phyloP scores from a whole-genome alignment of 2,797 vertebrate species.

The Lutjanus campechanus region DNA sequence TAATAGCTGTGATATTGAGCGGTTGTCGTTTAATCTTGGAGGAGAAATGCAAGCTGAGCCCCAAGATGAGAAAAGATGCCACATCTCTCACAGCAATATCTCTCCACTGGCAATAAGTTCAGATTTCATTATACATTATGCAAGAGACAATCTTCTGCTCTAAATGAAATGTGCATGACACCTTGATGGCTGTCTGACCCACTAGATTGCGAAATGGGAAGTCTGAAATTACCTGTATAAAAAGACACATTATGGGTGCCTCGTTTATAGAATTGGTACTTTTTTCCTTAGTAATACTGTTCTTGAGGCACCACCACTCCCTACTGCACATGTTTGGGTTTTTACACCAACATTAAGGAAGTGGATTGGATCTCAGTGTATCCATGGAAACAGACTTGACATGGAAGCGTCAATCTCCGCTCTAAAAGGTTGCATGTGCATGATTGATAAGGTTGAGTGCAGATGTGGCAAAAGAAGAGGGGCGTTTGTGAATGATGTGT shows the following conservation, averaged over 20 bases:
- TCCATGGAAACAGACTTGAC: conserved; percentile 79
- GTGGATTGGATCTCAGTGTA: conserved; percentile 65
- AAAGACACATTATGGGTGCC: conserved; percentile 44
- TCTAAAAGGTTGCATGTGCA: conserved; percentile 75
- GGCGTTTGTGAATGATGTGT: conserved; percentile 7
- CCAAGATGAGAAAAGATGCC: conserved; percentile 59
- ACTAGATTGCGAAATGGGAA: conserved; percentile 47
- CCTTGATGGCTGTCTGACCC: conserved; percentile 64
- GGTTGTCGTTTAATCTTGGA: conserved; percentile 70
- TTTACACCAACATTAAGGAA: conserved; percentile 46
- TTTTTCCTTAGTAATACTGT: conserved; percentile 20
- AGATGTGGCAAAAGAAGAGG: conserved; percentile 35
- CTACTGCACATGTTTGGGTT: conserved; percentile 55
- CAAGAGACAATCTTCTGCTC: conserved; percentile 76
- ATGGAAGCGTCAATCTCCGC: conserved; percentile 59
- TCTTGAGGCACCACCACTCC: conserved; percentile 25
- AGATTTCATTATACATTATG: conserved; percentile 82
- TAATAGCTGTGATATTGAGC: conserved; percentile 71
- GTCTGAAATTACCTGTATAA: conserved; percentile 60
- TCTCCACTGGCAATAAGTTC: conserved; percentile 66
- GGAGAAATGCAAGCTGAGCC: conserved; percentile 72
- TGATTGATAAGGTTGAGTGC: conserved; percentile 65
- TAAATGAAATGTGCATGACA: conserved; percentile 74
- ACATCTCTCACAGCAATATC: conserved; percentile 66
- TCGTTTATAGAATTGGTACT: conserved; percentile 10